Conservation (phyloP, 2,888 invertebrate species). For the Rhingia campestris region DNA sequence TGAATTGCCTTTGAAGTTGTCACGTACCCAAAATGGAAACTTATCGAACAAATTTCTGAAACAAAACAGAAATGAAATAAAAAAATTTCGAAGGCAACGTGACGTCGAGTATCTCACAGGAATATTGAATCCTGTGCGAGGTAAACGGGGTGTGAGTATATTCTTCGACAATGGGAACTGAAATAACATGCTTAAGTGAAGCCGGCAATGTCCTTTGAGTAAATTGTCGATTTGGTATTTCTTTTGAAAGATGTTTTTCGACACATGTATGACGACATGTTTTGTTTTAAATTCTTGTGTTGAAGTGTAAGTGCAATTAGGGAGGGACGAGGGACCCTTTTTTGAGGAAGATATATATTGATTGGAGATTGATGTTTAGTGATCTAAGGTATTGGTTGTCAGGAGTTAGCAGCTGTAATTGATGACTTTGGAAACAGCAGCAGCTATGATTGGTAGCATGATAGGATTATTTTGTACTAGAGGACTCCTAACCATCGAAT, state of each 20-base stretch:
- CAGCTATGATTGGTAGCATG: too few relatives aligned
- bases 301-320: not conserved
- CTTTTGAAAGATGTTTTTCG: too few relatives aligned
- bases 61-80: not conserved
- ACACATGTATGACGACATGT: not conserved
- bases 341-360: too few relatives aligned
- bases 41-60: constrained; percentile 38
- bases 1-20: constrained; percentile 61
- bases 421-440: too few relatives aligned
- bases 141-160: not conserved
- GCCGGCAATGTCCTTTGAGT: constrained; percentile 10
- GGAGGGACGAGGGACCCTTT: too few relatives aligned
- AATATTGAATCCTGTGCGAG: not conserved
- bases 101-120: constrained; percentile 18
- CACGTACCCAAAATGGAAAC: constrained; percentile 63
- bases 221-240: constrained; percentile 24
- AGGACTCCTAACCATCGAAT: too few relatives aligned
- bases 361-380: too few relatives aligned
- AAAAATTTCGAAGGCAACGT: constrained; percentile 20
- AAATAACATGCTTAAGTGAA: constrained; percentile 40
- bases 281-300: not conserved
- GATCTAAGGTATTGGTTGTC: too few relatives aligned
- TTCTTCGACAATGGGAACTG: not conserved
- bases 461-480: too few relatives aligned
- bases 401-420: too few relatives aligned